Evolutionary conservation across 2,113 vertebrate genomes (phyloP).

Genomic region (Formicarius rufipectus): DNA sequence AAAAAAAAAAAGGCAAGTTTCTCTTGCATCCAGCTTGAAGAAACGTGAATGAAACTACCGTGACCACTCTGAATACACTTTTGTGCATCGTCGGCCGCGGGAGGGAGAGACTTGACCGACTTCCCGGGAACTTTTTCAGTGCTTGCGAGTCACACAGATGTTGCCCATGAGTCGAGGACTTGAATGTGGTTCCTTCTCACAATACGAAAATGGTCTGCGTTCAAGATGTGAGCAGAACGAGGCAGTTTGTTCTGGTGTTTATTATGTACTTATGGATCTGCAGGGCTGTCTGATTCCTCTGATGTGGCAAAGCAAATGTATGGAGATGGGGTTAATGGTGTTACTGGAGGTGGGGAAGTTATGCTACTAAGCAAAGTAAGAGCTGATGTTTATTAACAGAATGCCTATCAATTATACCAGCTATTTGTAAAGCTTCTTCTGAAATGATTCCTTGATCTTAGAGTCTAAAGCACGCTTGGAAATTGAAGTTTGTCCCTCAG

Average conservation of each 20-base stretch:
- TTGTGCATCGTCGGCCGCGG: neutral
- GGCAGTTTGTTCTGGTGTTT: neutral
- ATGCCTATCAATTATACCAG: neutral
- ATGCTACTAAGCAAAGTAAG: neutral
- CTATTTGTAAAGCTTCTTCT: neutral
- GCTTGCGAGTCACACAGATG: slow-evolving; percentile 34
- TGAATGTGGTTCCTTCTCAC: neutral
- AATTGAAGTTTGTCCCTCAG: neutral
- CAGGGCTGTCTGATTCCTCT: neutral
- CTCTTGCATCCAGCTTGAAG: neutral
- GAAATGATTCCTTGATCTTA: neutral
- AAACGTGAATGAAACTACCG: slow-evolving; percentile 16
- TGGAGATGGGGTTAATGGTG: neutral
- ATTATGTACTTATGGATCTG: neutral
- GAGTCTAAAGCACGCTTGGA: neutral
- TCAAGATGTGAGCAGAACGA: slow-evolving; percentile 49
- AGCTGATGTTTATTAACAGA: neutral
- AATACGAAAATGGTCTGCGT: slow-evolving; percentile 1
- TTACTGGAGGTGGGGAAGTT: neutral
- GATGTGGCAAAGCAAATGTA: neutral
- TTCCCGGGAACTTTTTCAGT: slow-evolving; percentile 52
- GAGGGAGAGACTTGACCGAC: neutral
- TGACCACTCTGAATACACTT: slow-evolving; percentile 4
- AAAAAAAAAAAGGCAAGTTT: neutral
- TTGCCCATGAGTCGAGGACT: slow-evolving; percentile 25